A percentile compares a stretch with the other conserved stretches of the same genome.
Conservation (phyloP, 2,797 vertebrate genomes). For the Anolis apletophallus region DNA sequence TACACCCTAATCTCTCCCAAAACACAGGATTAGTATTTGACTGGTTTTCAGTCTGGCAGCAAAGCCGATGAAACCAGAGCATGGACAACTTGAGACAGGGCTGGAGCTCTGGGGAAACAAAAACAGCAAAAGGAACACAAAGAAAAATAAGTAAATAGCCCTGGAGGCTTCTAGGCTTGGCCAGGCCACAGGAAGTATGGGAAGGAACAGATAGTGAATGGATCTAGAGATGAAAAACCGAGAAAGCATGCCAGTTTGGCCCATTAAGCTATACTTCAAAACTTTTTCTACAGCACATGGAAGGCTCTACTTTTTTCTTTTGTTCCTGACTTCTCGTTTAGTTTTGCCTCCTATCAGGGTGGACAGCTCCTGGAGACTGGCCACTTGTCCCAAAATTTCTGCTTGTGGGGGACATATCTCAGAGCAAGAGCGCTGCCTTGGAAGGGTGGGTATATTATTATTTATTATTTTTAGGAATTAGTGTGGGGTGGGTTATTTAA, state of each 20-base stretch:
- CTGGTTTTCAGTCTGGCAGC: background rate
- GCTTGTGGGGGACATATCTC: no score
- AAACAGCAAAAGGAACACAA: constrained; percentile 19
- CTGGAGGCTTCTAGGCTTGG: constrained; percentile 2
- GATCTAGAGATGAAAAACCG: background rate
- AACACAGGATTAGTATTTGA: constrained; percentile 23
- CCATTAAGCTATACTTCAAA: background rate
- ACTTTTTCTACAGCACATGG: background rate
- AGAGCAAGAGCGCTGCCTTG: no score
- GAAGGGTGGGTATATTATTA: no score
- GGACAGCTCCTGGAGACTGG: no score
- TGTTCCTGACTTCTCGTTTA: background rate
- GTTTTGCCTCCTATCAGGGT: no score
- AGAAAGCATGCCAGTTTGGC: background rate
- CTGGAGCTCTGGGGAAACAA: background rate
- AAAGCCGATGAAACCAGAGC: background rate
- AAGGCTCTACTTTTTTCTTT: background rate
- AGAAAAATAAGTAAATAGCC: constrained; percentile 27
- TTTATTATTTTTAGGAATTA: no score
- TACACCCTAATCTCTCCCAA: background rate
- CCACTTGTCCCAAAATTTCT: no score
- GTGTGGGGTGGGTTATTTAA: no score
- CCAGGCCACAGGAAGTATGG: constrained; percentile 5
- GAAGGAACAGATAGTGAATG: fast-evolving
- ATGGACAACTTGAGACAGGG: background rate